phyloP scores from a whole-genome alignment of 2,113 vertebrate species.

The Felis chaus region DNA sequence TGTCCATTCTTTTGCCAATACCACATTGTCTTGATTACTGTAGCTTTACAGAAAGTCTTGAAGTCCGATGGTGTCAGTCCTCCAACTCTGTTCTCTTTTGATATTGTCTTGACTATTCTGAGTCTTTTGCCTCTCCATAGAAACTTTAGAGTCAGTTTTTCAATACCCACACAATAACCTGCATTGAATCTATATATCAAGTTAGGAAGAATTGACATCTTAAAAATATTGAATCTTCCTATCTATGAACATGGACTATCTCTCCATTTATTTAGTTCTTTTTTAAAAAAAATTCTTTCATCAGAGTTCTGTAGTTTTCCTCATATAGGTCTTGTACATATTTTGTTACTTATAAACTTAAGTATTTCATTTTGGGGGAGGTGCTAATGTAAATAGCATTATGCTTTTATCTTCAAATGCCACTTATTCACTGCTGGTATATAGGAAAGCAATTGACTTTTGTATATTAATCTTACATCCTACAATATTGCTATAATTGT shows the following conservation, averaged over 20 bases:
- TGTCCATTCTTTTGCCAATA: not conserved
- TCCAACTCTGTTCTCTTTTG: not conserved
- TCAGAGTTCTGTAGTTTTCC: not conserved
- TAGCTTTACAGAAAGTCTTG: not conserved
- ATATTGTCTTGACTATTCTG: not conserved
- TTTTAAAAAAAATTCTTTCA: not conserved
- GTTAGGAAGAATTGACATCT: not conserved
- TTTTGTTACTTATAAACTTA: not conserved
- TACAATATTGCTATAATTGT: not conserved
- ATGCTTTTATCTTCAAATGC: not conserved
- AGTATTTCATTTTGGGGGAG: not conserved
- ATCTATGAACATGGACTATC: not conserved
- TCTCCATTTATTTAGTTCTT: not conserved
- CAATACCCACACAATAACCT: not conserved
- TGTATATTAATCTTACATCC: not conserved
- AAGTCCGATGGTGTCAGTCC: not conserved
- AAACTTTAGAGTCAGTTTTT: not conserved
- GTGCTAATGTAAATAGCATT: not conserved
- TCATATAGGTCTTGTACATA: not conserved
- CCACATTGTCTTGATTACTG: not conserved
- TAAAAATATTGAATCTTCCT: not conserved
- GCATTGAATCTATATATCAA: not conserved
- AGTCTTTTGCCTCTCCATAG: not conserved
- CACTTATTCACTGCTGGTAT: not conserved
- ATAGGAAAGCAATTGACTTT: not conserved